Conservation (phyloP, 2,113 vertebrate species). For the Cisticola juncidis region DNA sequence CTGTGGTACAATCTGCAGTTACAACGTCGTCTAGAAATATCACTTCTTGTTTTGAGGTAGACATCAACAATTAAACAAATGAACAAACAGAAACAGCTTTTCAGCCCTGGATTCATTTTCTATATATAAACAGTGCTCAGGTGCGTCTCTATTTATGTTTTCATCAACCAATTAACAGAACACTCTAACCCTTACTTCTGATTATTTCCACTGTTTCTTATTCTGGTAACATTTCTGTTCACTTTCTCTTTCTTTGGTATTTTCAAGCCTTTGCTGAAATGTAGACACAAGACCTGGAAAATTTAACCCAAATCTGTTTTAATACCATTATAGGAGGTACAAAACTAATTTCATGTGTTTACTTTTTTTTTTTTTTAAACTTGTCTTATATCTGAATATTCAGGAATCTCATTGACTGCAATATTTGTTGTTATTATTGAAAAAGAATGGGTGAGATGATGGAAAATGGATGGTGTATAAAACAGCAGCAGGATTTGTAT, state of each 20-base stretch:
- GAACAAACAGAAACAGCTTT: accelerated
- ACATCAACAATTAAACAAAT: neutral
- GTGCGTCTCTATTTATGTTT: neutral
- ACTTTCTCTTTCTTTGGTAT: neutral
- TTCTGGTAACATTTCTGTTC: neutral
- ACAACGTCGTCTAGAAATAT: neutral
- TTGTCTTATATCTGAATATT: neutral
- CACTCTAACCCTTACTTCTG: neutral
- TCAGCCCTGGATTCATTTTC: neutral
- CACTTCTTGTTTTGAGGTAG: neutral
- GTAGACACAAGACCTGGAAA: neutral
- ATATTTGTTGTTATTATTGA: neutral
- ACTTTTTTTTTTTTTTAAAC: accelerated
- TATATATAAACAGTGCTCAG: neutral
- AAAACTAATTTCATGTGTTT: neutral
- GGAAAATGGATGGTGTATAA: neutral
- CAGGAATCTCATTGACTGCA: neutral
- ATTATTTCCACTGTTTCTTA: neutral
- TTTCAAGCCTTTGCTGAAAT: neutral
- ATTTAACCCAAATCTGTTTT: neutral
- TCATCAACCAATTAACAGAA: neutral
- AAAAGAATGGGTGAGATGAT: neutral
- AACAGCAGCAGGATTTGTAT: neutral
- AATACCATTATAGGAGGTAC: neutral
- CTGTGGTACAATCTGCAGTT: neutral